A percentile compares a stretch with the other conserved stretches of the same genome.
Conservation (phyloP, 2,797 vertebrate genomes). For the Sorex maritimensis region DNA sequence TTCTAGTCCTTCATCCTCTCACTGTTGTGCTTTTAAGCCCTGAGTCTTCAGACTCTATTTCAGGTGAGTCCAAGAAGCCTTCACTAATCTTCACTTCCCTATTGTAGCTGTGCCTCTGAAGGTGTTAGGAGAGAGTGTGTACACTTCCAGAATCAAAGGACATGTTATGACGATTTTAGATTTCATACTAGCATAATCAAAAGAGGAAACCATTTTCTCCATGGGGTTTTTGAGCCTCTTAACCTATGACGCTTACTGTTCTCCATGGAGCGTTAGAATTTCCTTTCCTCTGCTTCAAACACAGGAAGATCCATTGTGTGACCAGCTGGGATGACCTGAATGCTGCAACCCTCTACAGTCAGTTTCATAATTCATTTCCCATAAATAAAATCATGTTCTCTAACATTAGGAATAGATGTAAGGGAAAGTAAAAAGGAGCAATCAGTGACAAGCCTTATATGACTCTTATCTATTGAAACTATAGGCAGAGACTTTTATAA, state of each 20-base stretch:
- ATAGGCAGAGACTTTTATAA: background rate
- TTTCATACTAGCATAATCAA: background rate
- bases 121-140: background rate
- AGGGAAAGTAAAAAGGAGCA: no score
- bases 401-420: no score
- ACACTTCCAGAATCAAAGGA: background rate
- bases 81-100: background rate
- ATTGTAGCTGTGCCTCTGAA: rapidly evolving
- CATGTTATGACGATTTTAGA: no score
- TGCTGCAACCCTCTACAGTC: no score
- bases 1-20: background rate
- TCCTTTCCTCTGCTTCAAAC: no score
- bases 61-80: background rate
- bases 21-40: background rate
- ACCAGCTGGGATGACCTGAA: no score
- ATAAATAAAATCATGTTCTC: no score
- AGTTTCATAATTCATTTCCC: no score
- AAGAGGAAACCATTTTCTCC: background rate
- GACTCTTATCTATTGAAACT: no score
- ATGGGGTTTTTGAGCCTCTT: background rate
- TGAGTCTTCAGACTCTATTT: background rate
- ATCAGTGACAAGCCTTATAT: no score
- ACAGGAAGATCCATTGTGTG: no score
- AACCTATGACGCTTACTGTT: background rate
- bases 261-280: background rate